These are phyloP conservation scores for Caenorhabditis plicata DNA, from an alignment of 2,888 invertebrate genomes.

Conservation along the genomic window DNA sequence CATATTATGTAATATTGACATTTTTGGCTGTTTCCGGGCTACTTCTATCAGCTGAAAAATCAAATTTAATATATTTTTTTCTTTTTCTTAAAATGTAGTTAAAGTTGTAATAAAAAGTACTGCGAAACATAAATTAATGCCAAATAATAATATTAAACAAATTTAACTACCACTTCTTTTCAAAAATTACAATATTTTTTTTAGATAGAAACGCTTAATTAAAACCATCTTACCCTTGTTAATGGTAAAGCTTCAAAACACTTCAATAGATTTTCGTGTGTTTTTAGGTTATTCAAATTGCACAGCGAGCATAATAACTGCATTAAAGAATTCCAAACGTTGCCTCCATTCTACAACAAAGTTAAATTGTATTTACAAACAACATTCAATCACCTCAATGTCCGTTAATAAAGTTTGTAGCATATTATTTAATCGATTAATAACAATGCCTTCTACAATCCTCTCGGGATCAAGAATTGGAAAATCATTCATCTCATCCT, in stretches of 20 bases:
- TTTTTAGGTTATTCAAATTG: slow-evolving; percentile 45
- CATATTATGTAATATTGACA: slow-evolving; percentile 41
- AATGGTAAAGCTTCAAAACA: slow-evolving; percentile 29
- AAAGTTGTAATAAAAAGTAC: too few relatives aligned
- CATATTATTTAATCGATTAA: slow-evolving; percentile 16
- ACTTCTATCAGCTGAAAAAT: slow-evolving; percentile 35
- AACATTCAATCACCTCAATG: slow-evolving; percentile 8
- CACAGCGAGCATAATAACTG: slow-evolving; percentile 37
- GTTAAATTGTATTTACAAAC: too few relatives aligned
- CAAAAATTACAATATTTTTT: too few relatives aligned
- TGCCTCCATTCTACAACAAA: slow-evolving; percentile 12
- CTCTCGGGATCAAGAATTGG: slow-evolving; percentile 43
- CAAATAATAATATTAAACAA: too few relatives aligned
- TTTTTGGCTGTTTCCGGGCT: slow-evolving; percentile 27
- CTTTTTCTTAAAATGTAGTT: too few relatives aligned
- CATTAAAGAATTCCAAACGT: slow-evolving; percentile 42
- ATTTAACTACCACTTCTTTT: too few relatives aligned
- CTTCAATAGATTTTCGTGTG: slow-evolving; percentile 38
- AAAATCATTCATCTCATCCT: too few relatives aligned
- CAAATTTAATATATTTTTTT: background rate
- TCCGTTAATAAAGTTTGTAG: slow-evolving; percentile 14
- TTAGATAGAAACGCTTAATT: too few relatives aligned
- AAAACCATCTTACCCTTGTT: too few relatives aligned
- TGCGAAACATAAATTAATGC: too few relatives aligned
- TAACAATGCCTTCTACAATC: slow-evolving; percentile 36